Base-by-base conservation (phyloP, 2,797 vertebrate species). In the Trachops cirrhosus region DNA sequence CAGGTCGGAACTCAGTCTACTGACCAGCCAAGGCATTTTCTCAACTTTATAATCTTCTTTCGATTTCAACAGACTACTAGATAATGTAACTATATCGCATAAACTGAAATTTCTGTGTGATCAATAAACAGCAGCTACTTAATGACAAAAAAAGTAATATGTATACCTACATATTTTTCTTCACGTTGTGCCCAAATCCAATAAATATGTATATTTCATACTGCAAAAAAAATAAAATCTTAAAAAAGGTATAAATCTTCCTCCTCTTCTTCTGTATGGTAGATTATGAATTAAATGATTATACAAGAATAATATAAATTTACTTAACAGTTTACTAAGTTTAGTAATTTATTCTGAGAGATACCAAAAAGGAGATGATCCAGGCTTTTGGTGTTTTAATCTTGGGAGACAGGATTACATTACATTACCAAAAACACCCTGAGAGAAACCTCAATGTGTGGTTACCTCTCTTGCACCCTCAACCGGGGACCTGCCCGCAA, bases 151-250 rank as follows among this genome's bases (percentile, higher is more conserved):
- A 71, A n/a, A 75, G 77, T 29, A 52, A 86, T 52, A 39, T 32
- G 67, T 3, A 70, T 24, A 39, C 21, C 21, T 11, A 21, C 5
- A 12, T 9, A 39, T 77, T 70, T 54, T n/a, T 46, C 57, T 94
- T 78, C 34, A 82, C 2, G 26, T 79, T 80, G 19, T 86, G 21
- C 41, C 44, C 44, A 75, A 92, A 87, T 52, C 68, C 37, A 92
- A 90, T 84, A 87, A 90, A 87, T 83, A 89, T 7, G 7, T 62
- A 86, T 89, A 92, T 89, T 93, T 89, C 39, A 78, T 22, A 64
- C n/a, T 75, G 67, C 41, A 83, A 41, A 89, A 92, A 93, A 83
- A 83, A 46, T 96, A 64, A 96, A 71, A 91, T 78, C 24, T n/a
- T 94, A 19, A 71, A 97, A 39, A 88, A 95, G 52, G 39, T 78